Evolutionary conservation across 2,113 vertebrate species (phyloP).

Genomic region (Campylomormyrus numenius): DNA sequence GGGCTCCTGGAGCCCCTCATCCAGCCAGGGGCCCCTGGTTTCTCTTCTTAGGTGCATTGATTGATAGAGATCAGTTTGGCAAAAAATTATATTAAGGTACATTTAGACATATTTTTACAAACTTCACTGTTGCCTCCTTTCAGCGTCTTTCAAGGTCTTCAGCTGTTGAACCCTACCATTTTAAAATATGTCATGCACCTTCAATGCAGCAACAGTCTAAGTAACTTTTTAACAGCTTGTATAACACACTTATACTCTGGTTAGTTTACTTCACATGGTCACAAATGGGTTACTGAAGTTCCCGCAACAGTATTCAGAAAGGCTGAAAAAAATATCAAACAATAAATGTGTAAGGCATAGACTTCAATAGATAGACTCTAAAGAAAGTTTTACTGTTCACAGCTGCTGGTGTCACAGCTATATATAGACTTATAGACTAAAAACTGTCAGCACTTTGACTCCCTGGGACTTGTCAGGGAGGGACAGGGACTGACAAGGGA

Average conservation of each 20-base stretch:
- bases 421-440: slow-evolving; percentile 26
- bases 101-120: neutral
- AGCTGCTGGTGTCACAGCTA: slow-evolving; percentile 52
- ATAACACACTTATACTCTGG: neutral
- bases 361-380: neutral
- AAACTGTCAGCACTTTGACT: neutral
- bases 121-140: neutral
- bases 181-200: neutral
- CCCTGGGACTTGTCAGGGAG: slow-evolving; percentile 38
- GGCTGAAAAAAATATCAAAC: neutral
- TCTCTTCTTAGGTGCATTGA: neutral
- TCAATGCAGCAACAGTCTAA: neutral
- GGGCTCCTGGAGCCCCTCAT: neutral
- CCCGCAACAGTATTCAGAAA: neutral
- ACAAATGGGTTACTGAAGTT: neutral
- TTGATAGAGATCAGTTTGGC: neutral
- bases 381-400: neutral
- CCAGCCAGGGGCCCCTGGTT: neutral
- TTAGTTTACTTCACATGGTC: neutral
- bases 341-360: neutral
- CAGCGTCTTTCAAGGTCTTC: neutral
- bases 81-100: neutral
- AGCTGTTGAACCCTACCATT: neutral
- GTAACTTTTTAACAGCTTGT: neutral
- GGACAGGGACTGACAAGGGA: slow-evolving; percentile 29